Evolutionary conservation across 2,113 vertebrate species (phyloP).

Genomic region (Campylomormyrus numenius): DNA sequence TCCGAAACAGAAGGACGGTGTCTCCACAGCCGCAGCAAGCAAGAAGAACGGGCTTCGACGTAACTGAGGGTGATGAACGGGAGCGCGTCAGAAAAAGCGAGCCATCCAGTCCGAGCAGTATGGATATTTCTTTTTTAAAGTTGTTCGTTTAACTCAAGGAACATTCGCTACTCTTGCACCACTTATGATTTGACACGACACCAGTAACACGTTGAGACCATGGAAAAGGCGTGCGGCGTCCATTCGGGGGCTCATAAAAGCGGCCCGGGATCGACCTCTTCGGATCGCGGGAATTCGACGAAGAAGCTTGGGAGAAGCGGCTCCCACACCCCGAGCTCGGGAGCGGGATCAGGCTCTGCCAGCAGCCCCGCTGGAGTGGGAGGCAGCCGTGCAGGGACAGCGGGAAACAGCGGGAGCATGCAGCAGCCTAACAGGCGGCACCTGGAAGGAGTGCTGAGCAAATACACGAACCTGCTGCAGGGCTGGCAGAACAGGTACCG

Average conservation of each 20-base stretch:
- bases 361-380: constrained; percentile 48
- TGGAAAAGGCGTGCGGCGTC: constrained; percentile 31
- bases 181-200: constrained; percentile 11
- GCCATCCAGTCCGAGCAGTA: background rate
- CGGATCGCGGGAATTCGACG: constrained; percentile 45
- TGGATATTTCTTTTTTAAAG: background rate
- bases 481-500: constrained; percentile 86
- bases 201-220: background rate
- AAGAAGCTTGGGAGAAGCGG: constrained; percentile 41
- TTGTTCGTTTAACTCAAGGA: background rate
- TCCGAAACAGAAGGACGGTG: constrained; percentile 6
- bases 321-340: constrained; percentile 53
- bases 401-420: constrained; percentile 38
- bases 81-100: constrained; percentile 25
- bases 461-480: constrained; percentile 87
- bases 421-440: constrained; percentile 44
- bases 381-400: constrained; percentile 32
- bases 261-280: constrained; percentile 39
- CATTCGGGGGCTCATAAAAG: constrained; percentile 27
- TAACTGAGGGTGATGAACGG: background rate
- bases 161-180: background rate
- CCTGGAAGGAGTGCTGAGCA: constrained; percentile 79
- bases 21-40: constrained; percentile 32
- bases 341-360: constrained; percentile 46
- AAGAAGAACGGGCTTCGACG: background rate